Evolutionary conservation across 2,888 invertebrate species (phyloP).

Genomic region (Morpho deidamia): DNA sequence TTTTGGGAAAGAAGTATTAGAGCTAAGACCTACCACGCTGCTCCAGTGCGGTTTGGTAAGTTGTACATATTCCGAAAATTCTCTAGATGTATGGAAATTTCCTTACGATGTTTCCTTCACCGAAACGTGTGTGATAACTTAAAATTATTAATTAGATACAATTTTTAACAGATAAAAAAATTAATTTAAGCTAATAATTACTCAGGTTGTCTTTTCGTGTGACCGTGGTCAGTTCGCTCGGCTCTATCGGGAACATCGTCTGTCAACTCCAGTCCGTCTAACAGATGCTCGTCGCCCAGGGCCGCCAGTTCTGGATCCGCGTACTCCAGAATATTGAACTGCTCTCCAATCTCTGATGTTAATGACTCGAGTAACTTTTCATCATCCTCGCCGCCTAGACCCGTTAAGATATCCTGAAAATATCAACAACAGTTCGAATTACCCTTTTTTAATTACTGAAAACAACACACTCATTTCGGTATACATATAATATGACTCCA

Average conservation of each 20-base stretch:
- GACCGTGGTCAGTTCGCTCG: conserved; percentile 31
- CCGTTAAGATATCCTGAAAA: conserved; percentile 84
- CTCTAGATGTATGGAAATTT: too few relatives aligned
- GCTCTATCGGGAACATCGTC: conserved; percentile 79
- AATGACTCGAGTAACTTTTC: conserved; percentile 86
- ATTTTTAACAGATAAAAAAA: too few relatives aligned
- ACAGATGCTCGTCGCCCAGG: conserved; percentile 88
- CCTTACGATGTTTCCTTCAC: too few relatives aligned
- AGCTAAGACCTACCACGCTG: too few relatives aligned
- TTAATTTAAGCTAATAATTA: conserved; percentile 27
- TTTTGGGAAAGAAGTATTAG: too few relatives aligned
- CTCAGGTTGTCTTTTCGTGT: conserved; percentile 63
- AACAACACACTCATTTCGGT: too few relatives aligned
- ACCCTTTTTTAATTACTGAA: background rate
- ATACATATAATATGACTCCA: too few relatives aligned
- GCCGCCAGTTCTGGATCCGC: conserved; percentile 95
- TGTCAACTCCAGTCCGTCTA: conserved; percentile 90
- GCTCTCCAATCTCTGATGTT: conserved; percentile 92
- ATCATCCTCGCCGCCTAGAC: conserved; percentile 91
- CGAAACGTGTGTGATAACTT: too few relatives aligned
- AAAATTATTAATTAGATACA: too few relatives aligned
- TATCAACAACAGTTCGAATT: background rate
- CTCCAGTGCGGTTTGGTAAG: too few relatives aligned
- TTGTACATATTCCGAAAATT: too few relatives aligned
- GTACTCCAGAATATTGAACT: conserved; percentile 97